Evolutionary conservation across 1,140 invertebrate genomes (phyloP), one percentile per base, ranked within the genome.

Genomic region (Ectropis grisescens): DNA sequence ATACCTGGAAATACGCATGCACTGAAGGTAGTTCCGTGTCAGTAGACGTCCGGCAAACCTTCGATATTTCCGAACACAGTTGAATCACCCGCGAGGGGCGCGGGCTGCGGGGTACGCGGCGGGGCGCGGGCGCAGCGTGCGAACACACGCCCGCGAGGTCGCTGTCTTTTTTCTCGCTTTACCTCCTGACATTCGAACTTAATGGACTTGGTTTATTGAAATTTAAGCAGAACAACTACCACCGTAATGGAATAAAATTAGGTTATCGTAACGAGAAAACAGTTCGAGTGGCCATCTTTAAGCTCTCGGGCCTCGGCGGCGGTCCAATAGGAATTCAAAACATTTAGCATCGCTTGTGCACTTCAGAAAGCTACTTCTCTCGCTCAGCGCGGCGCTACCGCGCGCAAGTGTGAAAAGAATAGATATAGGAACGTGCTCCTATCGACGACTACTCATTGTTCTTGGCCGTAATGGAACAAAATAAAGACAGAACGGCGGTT

Each of bases 401-500:
- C 19, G 28, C 37, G 37, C 37, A 8, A 30, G 62, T 33, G 38
- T 44, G 62, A 74, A 44, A 56, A 59, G 58, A 65, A 70, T 58
- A 64, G 62, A 39, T 71, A 75, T 72, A 78, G 55, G 44, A 74
- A 60, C 43, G 45, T 42, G 44, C 36, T 62, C 36, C 66, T 78
- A 71, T 67, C 69, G 53, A 46, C 60, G 51, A 64, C 74, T 71
- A 74, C 64, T 81, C 69, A 81, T 81, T 81, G 76, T 81, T 81
- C 72, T 78, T 78, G 66, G 51, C 59, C 55, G 72, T 74, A 71
- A 78, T 80, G 68, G 70, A 72, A 74, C 76, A 76, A 76, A 78
- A 78, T 81, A 78, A 78, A 78, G 75, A 72, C 68, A 75, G 66
- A 75, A 60, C 69, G 78, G 76, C 72, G 72, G 76, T 78, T 72